Evolutionary conservation across 2,797 vertebrate genomes (phyloP), one percentile per base, ranked within the genome.

Genomic region (Malurus leucopterus): DNA sequence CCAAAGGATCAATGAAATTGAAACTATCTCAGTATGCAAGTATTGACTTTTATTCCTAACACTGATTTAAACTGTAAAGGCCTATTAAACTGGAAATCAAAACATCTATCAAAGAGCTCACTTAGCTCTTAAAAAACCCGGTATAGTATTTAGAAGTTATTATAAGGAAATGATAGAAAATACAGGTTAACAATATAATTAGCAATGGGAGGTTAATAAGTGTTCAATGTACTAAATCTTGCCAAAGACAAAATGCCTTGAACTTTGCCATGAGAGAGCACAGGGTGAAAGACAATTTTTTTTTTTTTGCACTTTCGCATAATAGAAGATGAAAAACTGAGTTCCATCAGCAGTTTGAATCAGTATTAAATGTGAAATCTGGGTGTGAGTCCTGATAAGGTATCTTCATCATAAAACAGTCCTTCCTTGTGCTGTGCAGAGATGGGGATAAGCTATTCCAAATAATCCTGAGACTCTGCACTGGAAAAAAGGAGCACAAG

Each of bases 11-110:
- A 61, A 82, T 91, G 61, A 67, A 81, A 91, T 64, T 50, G 63
- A 67, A 91, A 32, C 36, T 70, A 40, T 24, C 43, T 91, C 71
- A 70, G 71, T 71, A 58, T 76, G 85, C 1, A 4, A 70, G 24
- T 73, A 88, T 86, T 91, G 83, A 84, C 57, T 78, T 87, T 47
- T 68, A 84, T 86, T 89, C 57, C 54, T 76, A 61, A 76, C 71
- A 71, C 26, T 4, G 61, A 76, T 92, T 93, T 91, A 79, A 92
- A 62, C 50, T 51, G 61, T 65, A 79, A 73, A 86, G 58, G 14
- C 26, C 49, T 81, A 32, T 70, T 92, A 91, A 92, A 84, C 46
- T 17, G 78, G 73, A 84, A 68, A 92, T 91, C 64, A 88, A 88
- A 95, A 53, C 30, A 88, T 40, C 71, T 81, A 59, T 63, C 61